Evolutionary conservation across 2,113 vertebrate species (phyloP).

Genomic region (Mesitornis unicolor): DNA sequence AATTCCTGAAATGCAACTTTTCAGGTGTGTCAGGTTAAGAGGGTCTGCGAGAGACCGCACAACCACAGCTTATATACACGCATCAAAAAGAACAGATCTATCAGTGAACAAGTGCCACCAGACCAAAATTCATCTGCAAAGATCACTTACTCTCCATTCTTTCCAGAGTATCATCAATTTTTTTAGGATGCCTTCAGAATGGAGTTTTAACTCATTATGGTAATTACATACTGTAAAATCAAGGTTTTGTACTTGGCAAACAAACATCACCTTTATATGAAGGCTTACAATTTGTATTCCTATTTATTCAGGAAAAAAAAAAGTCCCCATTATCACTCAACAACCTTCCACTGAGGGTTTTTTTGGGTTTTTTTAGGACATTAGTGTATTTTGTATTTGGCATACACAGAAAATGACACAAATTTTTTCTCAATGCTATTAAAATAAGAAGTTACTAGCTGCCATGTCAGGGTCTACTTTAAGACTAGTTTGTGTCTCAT

Average conservation of each 20-base stretch:
- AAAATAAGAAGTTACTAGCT: neutral
- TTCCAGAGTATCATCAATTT: neutral
- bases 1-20: neutral
- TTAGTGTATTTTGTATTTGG: neutral
- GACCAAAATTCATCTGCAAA: neutral
- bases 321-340: fast-evolving
- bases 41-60: fast-evolving
- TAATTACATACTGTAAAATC: neutral
- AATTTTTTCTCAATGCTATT: neutral
- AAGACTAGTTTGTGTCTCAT: neutral
- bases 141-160: neutral
- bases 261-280: neutral
- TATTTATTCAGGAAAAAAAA: neutral
- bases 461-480: neutral
- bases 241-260: neutral
- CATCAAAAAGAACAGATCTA: neutral
- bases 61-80: neutral
- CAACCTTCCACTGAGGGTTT: neutral
- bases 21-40: neutral
- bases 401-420: neutral
- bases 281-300: neutral
- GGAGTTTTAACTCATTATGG: neutral
- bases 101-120: neutral
- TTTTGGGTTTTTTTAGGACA: neutral
- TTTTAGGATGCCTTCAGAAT: neutral